Evolutionary conservation across 2,797 vertebrate genomes (phyloP), one percentile per base, ranked within the genome.

Genomic region (Selene dorsalis): DNA sequence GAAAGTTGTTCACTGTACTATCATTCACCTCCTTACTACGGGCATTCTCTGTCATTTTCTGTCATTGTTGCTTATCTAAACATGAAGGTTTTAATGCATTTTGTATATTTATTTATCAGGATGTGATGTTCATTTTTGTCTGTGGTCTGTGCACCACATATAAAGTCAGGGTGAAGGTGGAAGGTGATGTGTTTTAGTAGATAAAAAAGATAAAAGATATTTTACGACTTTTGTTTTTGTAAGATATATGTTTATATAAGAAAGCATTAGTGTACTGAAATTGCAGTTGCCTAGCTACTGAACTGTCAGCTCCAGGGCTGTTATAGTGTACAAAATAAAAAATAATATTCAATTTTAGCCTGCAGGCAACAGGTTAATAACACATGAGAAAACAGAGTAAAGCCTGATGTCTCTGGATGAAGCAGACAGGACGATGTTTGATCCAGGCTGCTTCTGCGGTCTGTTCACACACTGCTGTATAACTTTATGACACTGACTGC

Each of bases 91-190:
- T 81, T 75, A 75, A 65, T 65, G 12, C 18, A 63, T 76, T 75
- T 39, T 65, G 18, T 13, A 39, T 65, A 79, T 85, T 86, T 82
- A 82, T 80, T 82, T 2, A 61, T 73, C 58, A 63, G 55, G 39
- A 43, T 69, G 57, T 79, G 39, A 73, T 64, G 43, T 59, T 81
- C 71, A 16, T 53, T 39, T n/a, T 67, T 11, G n/a, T 56, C 57
- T 50, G 3, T 79, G 17, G 43, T 28, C 63, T 52, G 0, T 63
- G 17, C 38, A 39, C 30, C 4, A 28, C 6, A 26, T 32, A 5
- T 50, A 35, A 64, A 32, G 17, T 83, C 2, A 13, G 26, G 35
- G 38, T 69, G 4, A 63, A 3, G 10, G 3, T 60, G 26, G 22
- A 61, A 45, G 0, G 3, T 39, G 18, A 35, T 16, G 7, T 35